Evolutionary conservation across 1,140 invertebrate genomes (phyloP), one percentile per base, ranked within the genome.

Genomic region (Thaumetopoea pityocampa): DNA sequence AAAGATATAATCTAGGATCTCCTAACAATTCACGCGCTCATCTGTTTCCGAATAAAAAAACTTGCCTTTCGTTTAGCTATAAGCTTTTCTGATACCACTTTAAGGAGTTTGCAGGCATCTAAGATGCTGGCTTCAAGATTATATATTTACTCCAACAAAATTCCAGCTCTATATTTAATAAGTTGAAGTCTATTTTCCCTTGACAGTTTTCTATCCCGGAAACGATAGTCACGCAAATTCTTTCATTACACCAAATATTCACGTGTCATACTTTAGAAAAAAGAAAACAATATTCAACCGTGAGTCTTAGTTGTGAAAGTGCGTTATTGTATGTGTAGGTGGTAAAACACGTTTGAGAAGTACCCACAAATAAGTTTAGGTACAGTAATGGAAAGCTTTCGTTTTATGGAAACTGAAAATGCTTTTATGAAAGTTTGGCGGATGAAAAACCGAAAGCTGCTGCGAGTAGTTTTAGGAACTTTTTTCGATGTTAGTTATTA

Each of bases 51-150:
- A 50, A 65, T 62, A 59, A 68, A 67, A 70, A n/a, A 66, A 69
- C 65, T 63, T 64, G 67, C 70, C 60, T 70, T 70, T 62, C 67
- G 70, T 70, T 69, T 66, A 69, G 64, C 57, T 49, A 64, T 69
- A 69, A 73, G 64, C 64, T 51, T 55, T 30, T 29, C 34, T 48
- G 64, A 69, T 67, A 58, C 59, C 61, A 65, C 61, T 67, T 69
- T 65, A 64, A 73, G 61, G 55, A 65, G 63, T 72, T 73, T 65
- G 61, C 47, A 58, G 50, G 48, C 51, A 43, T 55, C 53, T 51
- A 55, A 64, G 56, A 66, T 67, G 67, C 69, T 70, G 69, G 68
- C 59, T 70, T 42, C 47, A 56, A 70, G 67, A 73, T 73, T 67
- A 62, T 46, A 49, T 5, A 5, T 5, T 33, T 18, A 23, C 17